phyloP scores from a whole-genome alignment of 1,140 invertebrate species.

The Drosophila orosa region DNA sequence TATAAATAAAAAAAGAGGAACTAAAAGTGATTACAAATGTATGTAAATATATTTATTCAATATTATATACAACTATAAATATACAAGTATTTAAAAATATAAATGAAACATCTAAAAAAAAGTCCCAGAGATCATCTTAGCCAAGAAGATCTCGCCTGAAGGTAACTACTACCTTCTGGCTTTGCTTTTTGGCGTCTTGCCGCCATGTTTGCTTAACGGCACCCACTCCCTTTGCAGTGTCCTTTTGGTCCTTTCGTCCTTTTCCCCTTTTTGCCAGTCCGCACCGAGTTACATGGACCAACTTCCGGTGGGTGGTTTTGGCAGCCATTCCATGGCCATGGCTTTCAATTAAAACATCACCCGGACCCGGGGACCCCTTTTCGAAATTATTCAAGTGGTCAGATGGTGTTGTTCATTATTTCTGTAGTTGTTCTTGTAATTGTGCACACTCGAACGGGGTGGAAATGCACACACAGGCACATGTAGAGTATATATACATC shows the following conservation, averaged over 20 bases:
- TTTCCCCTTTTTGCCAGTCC: neutral
- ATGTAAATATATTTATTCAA: slow-evolving; percentile 10
- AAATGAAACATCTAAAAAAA: neutral
- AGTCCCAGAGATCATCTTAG: neutral
- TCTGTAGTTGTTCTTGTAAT: slow-evolving; percentile 61
- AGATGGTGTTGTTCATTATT: slow-evolving; percentile 82
- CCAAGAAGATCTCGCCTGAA: slow-evolving; percentile 23
- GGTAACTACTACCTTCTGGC: no score
- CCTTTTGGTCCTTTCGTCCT: neutral
- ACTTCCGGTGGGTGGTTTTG: slow-evolving; percentile 16
- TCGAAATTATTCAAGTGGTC: slow-evolving; percentile 81
- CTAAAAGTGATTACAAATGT: neutral
- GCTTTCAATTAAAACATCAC: slow-evolving; percentile 81
- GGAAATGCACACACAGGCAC: slow-evolving; percentile 53
- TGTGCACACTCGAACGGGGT: slow-evolving; percentile 54
- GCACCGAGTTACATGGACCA: slow-evolving; percentile 16
- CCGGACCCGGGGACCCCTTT: slow-evolving; percentile 39
- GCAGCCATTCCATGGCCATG: slow-evolving; percentile 62
- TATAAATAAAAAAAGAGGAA: neutral
- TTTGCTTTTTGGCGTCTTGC: slow-evolving; percentile 6
- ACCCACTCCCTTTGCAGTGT: neutral
- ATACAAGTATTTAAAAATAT: neutral
- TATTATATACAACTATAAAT: slow-evolving; percentile 4
- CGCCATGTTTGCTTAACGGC: slow-evolving; percentile 69
- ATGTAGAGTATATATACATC: slow-evolving; percentile 2